Conservation (phyloP, 92 coral and sea anemone species). For the Heteractis magnifica region DNA sequence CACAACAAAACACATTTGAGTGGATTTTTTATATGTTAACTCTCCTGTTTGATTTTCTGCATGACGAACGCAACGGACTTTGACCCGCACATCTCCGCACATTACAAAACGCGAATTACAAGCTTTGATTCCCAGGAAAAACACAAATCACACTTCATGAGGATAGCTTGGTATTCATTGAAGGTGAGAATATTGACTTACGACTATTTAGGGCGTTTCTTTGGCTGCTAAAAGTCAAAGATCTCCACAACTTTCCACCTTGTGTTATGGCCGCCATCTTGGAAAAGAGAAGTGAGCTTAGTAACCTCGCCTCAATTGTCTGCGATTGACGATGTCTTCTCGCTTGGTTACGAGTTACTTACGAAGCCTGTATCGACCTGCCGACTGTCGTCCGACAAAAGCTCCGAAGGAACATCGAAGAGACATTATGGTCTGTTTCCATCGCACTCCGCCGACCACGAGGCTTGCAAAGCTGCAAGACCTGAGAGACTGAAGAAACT, state of each 20-base stretch:
- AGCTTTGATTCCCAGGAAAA: background rate
- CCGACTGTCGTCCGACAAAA: background rate
- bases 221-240: conserved; percentile 61
- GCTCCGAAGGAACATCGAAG: conserved; percentile 9
- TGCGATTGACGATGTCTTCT: conserved; percentile 8
- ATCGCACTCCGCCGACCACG: conserved; percentile 31
- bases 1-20: background rate
- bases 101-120: background rate
- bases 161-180: background rate
- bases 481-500: background rate
- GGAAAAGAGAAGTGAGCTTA: conserved; percentile 33
- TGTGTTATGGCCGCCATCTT: conserved; percentile 94
- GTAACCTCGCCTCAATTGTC: conserved; percentile 79
- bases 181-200: conserved; percentile 22
- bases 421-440: conserved; percentile 36
- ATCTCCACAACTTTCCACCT: conserved; percentile 67
- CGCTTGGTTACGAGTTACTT: conserved; percentile 3
- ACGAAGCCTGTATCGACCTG: background rate
- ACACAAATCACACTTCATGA: background rate
- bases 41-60: background rate
- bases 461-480: conserved; percentile 17
- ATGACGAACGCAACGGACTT: background rate
- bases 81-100: background rate
- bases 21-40: background rate
- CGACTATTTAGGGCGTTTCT: conserved; percentile 48